Evolutionary conservation across 1,140 invertebrate species (phyloP).

Genomic region (Panagrolaimus sp.): DNA sequence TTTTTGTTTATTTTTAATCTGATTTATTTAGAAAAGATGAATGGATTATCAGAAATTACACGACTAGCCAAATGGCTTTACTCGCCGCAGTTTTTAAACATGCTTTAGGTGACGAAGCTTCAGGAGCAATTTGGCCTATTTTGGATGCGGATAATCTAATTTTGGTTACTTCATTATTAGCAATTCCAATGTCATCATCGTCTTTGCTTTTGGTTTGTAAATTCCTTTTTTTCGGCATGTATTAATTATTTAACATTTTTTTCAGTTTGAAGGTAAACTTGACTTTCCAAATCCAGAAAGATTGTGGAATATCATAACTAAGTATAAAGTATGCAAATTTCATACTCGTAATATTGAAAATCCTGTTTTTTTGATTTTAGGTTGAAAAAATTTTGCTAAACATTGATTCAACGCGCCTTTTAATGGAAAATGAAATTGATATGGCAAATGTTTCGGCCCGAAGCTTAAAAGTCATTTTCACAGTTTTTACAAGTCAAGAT

Average conservation of each 20-base stretch:
- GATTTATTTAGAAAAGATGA: slow-evolving; percentile 6
- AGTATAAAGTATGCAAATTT: slow-evolving; percentile 5
- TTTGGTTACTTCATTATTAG: slow-evolving; percentile 10
- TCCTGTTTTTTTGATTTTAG: too few species aligned
- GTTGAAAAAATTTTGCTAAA: not conserved
- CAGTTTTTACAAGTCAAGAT: slow-evolving; percentile 1
- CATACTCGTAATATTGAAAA: slow-evolving; percentile 6
- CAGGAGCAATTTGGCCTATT: not conserved
- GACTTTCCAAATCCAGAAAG: slow-evolving; percentile 1
- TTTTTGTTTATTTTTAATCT: not conserved
- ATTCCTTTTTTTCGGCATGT: too few species aligned
- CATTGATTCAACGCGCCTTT: not conserved
- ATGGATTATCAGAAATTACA: slow-evolving; percentile 7
- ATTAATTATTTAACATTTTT: not conserved
- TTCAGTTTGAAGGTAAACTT: slow-evolving; percentile 10
- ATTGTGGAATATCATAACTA: slow-evolving; percentile 1
- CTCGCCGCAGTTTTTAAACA: slow-evolving; percentile 8
- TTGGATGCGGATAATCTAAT: slow-evolving; percentile 3
- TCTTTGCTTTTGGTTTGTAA: not conserved
- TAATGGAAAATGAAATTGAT: slow-evolving; percentile 1
- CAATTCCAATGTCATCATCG: slow-evolving; percentile 12
- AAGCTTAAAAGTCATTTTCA: slow-evolving; percentile 8
- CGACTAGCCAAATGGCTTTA: slow-evolving; percentile 4
- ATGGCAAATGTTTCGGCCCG: not conserved
- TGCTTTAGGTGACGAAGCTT: slow-evolving; percentile 2